Conservation (phyloP, 2,113 vertebrate species). For the Lagopus muta region DNA sequence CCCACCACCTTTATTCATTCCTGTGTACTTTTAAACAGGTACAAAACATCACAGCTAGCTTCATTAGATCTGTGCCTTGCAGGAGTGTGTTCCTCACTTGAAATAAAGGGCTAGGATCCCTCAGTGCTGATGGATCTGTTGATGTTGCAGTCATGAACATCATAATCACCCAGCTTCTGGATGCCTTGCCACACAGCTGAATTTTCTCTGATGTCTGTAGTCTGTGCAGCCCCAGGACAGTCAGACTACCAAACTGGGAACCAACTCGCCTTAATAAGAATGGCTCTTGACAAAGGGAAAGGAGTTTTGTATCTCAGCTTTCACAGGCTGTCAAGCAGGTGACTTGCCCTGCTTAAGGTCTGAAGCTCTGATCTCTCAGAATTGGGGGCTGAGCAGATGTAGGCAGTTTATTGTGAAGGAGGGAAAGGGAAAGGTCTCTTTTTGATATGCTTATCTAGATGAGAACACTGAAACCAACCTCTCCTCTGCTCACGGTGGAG, state of each 20-base stretch:
- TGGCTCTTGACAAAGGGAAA: not conserved
- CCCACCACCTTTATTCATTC: not conserved
- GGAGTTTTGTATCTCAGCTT: not conserved
- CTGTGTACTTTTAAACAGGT: not conserved
- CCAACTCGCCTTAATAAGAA: not conserved
- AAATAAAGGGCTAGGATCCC: not conserved
- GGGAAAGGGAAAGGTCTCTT: not conserved
- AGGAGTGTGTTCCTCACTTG: not conserved
- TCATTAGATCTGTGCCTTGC: not conserved
- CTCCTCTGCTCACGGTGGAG: not conserved
- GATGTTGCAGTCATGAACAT: not conserved
- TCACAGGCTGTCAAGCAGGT: not conserved
- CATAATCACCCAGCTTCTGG: not conserved
- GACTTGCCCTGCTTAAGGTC: not conserved
- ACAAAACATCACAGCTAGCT: not conserved
- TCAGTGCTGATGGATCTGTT: not conserved
- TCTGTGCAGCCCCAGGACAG: not conserved
- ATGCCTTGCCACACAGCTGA: not conserved
- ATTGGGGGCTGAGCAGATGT: not conserved
- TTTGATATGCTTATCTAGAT: not conserved
- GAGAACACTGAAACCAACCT: not conserved
- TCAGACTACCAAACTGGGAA: not conserved
- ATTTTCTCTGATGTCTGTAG: not conserved
- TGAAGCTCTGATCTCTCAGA: not conserved
- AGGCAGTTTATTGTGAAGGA: not conserved